Evolutionary conservation across 2,797 vertebrate species (phyloP).

Genomic region (Hippopotamyrus pictus): DNA sequence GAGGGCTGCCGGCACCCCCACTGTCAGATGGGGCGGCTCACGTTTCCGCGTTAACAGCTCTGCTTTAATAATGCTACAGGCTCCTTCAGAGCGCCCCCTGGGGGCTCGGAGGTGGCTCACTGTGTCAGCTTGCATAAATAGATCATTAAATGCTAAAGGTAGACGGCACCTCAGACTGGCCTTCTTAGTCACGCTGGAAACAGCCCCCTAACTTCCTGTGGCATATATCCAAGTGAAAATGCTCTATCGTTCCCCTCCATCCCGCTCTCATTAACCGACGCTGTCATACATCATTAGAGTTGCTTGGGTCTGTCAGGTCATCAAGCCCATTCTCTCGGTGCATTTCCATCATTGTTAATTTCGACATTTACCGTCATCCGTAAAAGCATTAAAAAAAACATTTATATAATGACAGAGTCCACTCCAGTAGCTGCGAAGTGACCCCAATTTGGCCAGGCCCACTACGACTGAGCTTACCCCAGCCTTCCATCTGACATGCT

Average conservation of each 20-base stretch:
- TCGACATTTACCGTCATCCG: constrained; percentile 47
- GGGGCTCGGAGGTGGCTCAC: constrained; percentile 46
- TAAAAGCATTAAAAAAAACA: neutral
- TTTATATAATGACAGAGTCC: constrained; percentile 34
- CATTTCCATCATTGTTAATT: constrained; percentile 46
- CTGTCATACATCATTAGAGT: constrained; percentile 58
- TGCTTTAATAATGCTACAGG: constrained; percentile 30
- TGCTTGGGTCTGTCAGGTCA: constrained; percentile 42
- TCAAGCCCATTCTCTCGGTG: constrained; percentile 42
- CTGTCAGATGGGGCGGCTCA: neutral
- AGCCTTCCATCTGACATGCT: constrained; percentile 27
- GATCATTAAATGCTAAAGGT: constrained; percentile 53
- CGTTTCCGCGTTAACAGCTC: constrained; percentile 24
- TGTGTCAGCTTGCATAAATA: constrained; percentile 53
- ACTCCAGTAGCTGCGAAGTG: constrained; percentile 21
- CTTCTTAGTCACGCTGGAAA: constrained; percentile 52
- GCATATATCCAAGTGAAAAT: constrained; percentile 30
- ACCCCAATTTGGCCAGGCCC: constrained; percentile 20
- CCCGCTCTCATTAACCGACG: constrained; percentile 51
- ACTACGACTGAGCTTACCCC: constrained; percentile 7
- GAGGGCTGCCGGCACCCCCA: too few species aligned
- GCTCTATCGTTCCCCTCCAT: neutral
- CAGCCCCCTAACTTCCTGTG: constrained; percentile 13
- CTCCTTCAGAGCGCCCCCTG: constrained; percentile 32
- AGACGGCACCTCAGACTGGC: constrained; percentile 51